Base-by-base conservation (phyloP, 2,888 invertebrate species). In the Drosophila tripunctata region DNA sequence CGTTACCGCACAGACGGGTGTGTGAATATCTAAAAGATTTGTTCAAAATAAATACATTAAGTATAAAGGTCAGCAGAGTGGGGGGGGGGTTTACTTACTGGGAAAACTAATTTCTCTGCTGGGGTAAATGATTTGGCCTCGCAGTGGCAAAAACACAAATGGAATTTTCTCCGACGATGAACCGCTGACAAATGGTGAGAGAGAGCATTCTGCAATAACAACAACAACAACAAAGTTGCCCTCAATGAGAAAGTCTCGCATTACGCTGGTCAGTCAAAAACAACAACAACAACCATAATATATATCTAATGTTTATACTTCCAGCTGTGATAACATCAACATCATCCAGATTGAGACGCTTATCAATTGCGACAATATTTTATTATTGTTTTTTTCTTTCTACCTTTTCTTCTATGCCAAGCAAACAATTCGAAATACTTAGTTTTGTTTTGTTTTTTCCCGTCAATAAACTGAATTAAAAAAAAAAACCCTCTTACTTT, bases 51-150 rank as follows among this genome's bases (percentile, higher is more conserved):
- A 2, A 33, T 3, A 50, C 58, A 60, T 40, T 27, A 10, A 24
- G 12, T 12, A 17, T 41, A 30, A 10, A 6, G n/a, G 22, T 10
- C 2, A 10, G 6, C 6, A 17, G 8, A 33, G 17, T 15, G 7
- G 4, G 38, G 2, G 8, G 41, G 8, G 6, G 8, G 14, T 8
- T 50, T 72, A 82, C 88, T 89, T 85, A 91, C 91, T 95, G 91
- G 95, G 93, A 91, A 97, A 95, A 82, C 94, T 94, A 88, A 97
- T 96, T 92, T 97, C 96, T 83, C 95, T 95, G 72, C 96, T 96
- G 1, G 97, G 97, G 92, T 97, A 95, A 80, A 97, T 95, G 78
- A 97, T 96, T 92, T 97, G 97, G 38, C 96, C 96, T 88, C 95
- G 95, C 69, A 96, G 92, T 14, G 97, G 97, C 75, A 97, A 92